phyloP scores from a whole-genome alignment of 2,888 invertebrate species.

The Trachelus iudaicus region DNA sequence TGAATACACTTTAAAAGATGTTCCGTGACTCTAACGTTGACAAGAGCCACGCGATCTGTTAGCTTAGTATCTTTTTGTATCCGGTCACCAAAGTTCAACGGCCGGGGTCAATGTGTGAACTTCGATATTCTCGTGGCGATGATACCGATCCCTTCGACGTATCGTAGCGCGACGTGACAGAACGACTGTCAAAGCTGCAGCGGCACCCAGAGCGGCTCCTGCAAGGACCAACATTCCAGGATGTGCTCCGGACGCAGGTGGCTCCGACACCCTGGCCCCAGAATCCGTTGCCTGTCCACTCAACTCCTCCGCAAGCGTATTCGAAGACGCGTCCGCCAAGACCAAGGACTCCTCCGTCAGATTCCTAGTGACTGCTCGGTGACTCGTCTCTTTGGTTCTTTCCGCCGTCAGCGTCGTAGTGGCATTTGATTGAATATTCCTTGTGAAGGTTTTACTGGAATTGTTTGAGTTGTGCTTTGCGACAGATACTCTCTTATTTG shows the following conservation, averaged over 20 bases:
- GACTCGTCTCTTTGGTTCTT: not conserved
- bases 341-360: conserved; percentile 48
- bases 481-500: not conserved
- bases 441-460: conserved; percentile 11
- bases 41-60: not conserved
- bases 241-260: conserved; percentile 62
- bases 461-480: not conserved
- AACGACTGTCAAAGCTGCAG: conserved; percentile 68
- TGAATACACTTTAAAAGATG: not conserved
- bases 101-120: conserved; percentile 72
- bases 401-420: not conserved
- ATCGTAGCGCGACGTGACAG: conserved; percentile 63
- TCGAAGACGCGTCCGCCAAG: conserved; percentile 60
- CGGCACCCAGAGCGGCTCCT: conserved; percentile 69
- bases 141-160: conserved; percentile 50
- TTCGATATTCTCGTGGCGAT: conserved; percentile 69
- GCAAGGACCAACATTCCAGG: conserved; percentile 71
- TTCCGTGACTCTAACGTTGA: not conserved
- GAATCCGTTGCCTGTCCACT: conserved; percentile 52
- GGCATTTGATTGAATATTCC: conserved; percentile 22
- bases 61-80: not conserved
- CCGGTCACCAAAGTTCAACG: conserved; percentile 77
- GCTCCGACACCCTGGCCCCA: conserved; percentile 47
- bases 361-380: conserved; percentile 29
- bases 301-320: conserved; percentile 54